These are phyloP conservation scores for Ciconia maguari DNA, from an alignment of 2,113 vertebrate genomes.

Conservation along the genomic window DNA sequence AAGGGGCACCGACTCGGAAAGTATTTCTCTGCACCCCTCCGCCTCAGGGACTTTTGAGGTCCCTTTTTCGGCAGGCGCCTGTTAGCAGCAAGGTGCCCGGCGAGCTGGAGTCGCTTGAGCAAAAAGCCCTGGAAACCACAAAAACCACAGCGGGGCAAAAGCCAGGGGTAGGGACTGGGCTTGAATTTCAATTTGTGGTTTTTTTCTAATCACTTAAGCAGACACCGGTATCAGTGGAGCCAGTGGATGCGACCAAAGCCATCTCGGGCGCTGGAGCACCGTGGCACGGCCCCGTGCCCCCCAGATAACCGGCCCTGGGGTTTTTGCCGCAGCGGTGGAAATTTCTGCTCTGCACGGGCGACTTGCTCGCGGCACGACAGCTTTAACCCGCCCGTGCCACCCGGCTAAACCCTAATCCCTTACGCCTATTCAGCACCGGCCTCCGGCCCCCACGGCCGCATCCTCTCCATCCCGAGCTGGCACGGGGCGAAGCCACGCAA, in stretches of 20 bases:
- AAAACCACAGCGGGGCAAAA: background rate
- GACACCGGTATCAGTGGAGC: background rate
- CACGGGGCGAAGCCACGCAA: rapidly evolving
- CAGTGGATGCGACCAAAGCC: background rate
- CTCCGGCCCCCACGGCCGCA: background rate
- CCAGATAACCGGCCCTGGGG: background rate
- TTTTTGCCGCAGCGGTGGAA: rapidly evolving
- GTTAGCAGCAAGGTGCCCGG: background rate
- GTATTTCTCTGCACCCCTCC: background rate
- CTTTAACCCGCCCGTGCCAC: background rate
- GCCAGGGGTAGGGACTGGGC: background rate
- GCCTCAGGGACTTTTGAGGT: background rate
- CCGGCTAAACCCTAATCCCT: background rate
- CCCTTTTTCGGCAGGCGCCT: background rate
- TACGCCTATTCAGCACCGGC: background rate
- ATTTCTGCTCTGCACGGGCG: background rate
- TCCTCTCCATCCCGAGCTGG: background rate
- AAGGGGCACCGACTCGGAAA: rapidly evolving
- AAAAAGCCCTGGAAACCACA: conserved; percentile 6
- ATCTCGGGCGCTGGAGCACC: background rate
- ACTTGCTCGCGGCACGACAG: background rate
- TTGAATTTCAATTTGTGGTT: background rate
- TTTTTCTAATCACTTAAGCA: background rate
- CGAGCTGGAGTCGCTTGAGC: background rate
- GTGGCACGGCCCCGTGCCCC: rapidly evolving